These are phyloP conservation scores for Cosmopolites sordidus DNA, from an alignment of 2,888 invertebrate species.

Conservation along the genomic window DNA sequence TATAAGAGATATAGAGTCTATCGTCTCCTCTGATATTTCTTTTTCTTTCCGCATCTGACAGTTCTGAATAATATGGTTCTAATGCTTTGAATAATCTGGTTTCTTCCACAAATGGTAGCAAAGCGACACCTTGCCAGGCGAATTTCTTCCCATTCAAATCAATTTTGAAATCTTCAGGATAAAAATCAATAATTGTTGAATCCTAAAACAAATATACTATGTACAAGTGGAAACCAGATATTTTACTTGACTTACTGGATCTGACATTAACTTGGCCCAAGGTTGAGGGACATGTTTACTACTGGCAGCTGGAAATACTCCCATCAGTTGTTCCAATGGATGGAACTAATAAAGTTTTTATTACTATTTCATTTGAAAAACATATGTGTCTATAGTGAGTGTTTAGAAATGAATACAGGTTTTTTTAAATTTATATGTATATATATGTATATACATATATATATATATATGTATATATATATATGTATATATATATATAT, in stretches of 20 bases:
- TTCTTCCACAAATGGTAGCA: constrained; percentile 97
- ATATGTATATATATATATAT: too few relatives aligned
- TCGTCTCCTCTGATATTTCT: constrained; percentile 88
- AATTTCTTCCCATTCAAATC: constrained; percentile 99
- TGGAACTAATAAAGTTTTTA: constrained; percentile 63
- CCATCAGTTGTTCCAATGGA: constrained; percentile 98
- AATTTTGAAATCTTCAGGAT: constrained; percentile 95
- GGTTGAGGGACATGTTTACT: constrained; percentile 87
- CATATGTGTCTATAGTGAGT: too few relatives aligned
- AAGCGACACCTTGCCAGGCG: constrained; percentile 99
- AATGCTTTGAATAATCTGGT: constrained; percentile 79
- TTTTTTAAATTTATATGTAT: too few relatives aligned
- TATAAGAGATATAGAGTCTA: constrained; percentile 76
- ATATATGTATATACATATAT: constrained; percentile 1
- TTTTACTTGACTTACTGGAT: constrained; percentile 61
- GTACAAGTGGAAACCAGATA: not conserved
- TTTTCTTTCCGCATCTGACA: constrained; percentile 81
- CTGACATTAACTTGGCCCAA: constrained; percentile 91
- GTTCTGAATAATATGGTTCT: constrained; percentile 69
- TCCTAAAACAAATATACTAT: constrained; percentile 53
- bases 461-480: too few relatives aligned
- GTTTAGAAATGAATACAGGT: too few relatives aligned
- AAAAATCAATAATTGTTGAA: constrained; percentile 96
- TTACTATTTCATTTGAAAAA: too few relatives aligned
- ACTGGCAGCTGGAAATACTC: constrained; percentile 98